phyloP scores from a whole-genome alignment of 2,113 vertebrate genomes.

The Rhynchopsitta pachyrhyncha region DNA sequence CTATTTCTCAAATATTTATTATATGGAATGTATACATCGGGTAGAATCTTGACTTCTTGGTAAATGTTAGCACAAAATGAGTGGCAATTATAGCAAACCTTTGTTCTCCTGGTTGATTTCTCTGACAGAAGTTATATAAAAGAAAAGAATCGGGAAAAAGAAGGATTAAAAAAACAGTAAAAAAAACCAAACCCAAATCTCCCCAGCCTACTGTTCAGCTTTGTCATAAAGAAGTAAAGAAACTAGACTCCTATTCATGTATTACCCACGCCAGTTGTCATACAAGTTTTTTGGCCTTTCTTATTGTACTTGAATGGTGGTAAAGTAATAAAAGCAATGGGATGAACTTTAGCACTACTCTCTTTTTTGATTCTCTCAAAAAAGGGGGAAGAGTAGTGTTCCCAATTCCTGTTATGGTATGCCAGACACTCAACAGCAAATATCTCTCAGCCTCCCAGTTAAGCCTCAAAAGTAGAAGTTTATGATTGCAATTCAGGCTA shows the following conservation, averaged over 20 bases:
- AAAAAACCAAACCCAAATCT: background rate
- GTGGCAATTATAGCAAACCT: background rate
- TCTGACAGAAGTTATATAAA: constrained; percentile 22
- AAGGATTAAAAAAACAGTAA: background rate
- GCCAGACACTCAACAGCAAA: background rate
- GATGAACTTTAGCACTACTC: background rate
- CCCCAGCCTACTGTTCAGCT: constrained; percentile 1
- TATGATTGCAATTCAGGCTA: background rate
- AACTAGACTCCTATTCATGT: constrained; percentile 34
- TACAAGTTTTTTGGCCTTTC: constrained; percentile 7
- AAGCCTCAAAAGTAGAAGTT: background rate
- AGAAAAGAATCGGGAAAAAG: background rate
- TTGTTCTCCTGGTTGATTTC: background rate
- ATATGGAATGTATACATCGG: background rate
- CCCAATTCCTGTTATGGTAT: background rate
- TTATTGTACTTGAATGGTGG: background rate
- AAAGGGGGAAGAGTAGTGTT: background rate
- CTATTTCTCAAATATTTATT: background rate
- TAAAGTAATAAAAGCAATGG: constrained; percentile 31
- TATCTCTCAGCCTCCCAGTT: background rate
- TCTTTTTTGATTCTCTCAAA: too few relatives aligned
- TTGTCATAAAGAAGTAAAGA: constrained; percentile 26
- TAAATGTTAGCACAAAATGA: constrained; percentile 1
- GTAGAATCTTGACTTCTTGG: background rate
- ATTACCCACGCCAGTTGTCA: background rate